Evolutionary conservation across 1,140 invertebrate genomes (phyloP).

Genomic region (Rhagoletis zephyria): DNA sequence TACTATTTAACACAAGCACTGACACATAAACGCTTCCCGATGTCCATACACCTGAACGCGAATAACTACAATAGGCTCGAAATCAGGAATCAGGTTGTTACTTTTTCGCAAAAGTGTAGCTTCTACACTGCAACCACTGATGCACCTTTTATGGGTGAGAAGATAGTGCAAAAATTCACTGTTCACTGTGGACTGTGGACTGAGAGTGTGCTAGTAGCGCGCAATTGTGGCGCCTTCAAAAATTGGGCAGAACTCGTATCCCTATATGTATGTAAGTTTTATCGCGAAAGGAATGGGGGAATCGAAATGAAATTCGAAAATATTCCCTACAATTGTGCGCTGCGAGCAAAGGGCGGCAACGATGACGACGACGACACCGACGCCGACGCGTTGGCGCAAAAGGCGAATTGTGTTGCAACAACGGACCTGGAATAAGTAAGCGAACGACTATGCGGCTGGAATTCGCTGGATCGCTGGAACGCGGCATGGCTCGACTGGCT

Average conservation of each 20-base stretch:
- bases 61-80: constrained; percentile 1
- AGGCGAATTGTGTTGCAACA: neutral
- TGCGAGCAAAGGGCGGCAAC: constrained; percentile 15
- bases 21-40: neutral
- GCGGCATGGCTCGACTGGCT: neutral
- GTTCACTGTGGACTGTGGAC: neutral
- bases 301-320: constrained; percentile 27
- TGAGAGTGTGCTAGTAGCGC: neutral
- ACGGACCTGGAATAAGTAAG: constrained; percentile 11
- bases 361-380: neutral
- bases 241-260: constrained; percentile 39
- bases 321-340: constrained; percentile 13
- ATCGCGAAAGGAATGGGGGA: neutral
- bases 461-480: neutral
- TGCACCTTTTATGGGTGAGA: constrained; percentile 5
- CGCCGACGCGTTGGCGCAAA: neutral
- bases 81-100: constrained; percentile 47
- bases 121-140: neutral
- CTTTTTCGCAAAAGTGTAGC: neutral
- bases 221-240: constrained; percentile 33
- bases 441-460: neutral
- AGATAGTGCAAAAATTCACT: constrained; percentile 13
- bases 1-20: neutral
- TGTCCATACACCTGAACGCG: neutral
- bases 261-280: no score